Evolutionary conservation across 2,113 vertebrate species (phyloP).

Genomic region (Indri indri): DNA sequence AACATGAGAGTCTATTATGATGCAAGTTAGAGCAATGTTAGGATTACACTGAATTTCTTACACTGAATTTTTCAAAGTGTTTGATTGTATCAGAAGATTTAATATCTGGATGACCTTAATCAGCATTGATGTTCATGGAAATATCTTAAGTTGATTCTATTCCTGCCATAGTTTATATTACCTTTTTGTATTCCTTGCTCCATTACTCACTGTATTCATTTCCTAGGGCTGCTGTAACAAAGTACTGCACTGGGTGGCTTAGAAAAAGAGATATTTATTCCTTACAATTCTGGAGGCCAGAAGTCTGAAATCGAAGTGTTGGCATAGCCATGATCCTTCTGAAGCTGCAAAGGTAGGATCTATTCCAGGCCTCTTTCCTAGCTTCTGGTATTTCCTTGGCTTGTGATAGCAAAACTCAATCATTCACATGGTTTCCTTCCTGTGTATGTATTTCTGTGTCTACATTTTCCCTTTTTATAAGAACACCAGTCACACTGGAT

Average conservation of each 20-base stretch:
- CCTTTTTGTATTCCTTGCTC: not conserved
- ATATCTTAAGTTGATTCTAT: not conserved
- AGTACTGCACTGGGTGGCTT: not conserved
- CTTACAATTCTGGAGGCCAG: not conserved
- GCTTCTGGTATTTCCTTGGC: not conserved
- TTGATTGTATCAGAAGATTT: not conserved
- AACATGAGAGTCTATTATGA: not conserved
- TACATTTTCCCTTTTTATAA: not conserved
- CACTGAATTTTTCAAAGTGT: not conserved
- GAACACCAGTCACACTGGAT: not conserved
- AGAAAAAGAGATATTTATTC: not conserved
- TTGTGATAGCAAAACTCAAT: not conserved
- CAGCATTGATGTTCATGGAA: not conserved
- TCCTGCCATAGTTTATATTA: not conserved
- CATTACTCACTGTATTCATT: not conserved
- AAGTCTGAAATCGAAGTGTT: not conserved
- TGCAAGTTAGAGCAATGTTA: not conserved
- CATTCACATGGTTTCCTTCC: not conserved
- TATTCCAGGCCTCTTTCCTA: not conserved
- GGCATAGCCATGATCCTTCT: not conserved
- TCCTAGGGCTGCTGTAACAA: not conserved
- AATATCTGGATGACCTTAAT: not conserved
- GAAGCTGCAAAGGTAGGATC: not conserved
- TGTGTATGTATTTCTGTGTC: not conserved
- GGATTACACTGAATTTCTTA: not conserved